phyloP scores from a whole-genome alignment of 1,140 invertebrate species.

The Hirudo medicinalis region DNA sequence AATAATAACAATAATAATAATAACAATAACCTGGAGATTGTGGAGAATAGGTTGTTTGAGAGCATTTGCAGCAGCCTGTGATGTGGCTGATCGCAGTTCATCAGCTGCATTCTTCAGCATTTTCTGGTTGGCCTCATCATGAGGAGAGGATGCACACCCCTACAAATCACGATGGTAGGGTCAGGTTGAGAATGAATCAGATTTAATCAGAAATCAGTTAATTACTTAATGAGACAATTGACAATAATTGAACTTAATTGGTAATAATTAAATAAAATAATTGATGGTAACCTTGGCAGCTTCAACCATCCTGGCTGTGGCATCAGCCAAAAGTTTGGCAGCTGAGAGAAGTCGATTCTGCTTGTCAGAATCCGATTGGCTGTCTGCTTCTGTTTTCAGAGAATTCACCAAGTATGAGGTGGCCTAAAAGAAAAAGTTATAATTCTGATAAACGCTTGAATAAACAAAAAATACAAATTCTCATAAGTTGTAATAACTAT shows the following conservation, averaged over 20 bases:
- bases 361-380: constrained; percentile 71
- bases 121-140: constrained; percentile 69
- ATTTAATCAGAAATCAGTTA: too few relatives aligned
- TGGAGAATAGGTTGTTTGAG: constrained; percentile 63
- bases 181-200: too few relatives aligned
- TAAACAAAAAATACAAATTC: neutral
- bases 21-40: constrained; percentile 49
- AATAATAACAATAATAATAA: neutral
- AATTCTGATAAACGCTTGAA: too few relatives aligned
- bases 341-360: constrained; percentile 70
- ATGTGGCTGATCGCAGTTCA: constrained; percentile 72
- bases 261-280: constrained; percentile 15
- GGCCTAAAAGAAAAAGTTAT: constrained; percentile 46
- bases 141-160: constrained; percentile 68
- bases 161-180: constrained; percentile 20
- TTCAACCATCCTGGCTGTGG: constrained; percentile 87
- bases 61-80: constrained; percentile 61
- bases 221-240: too few relatives aligned
- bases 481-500: neutral
- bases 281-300: constrained; percentile 58
- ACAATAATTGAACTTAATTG: neutral
- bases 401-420: constrained; percentile 80
- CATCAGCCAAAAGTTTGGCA: constrained; percentile 78
- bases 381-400: constrained; percentile 81
- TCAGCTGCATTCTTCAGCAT: constrained; percentile 73